phyloP scores from a whole-genome alignment of 2,113 vertebrate genomes.

The Callorhinus ursinus region DNA sequence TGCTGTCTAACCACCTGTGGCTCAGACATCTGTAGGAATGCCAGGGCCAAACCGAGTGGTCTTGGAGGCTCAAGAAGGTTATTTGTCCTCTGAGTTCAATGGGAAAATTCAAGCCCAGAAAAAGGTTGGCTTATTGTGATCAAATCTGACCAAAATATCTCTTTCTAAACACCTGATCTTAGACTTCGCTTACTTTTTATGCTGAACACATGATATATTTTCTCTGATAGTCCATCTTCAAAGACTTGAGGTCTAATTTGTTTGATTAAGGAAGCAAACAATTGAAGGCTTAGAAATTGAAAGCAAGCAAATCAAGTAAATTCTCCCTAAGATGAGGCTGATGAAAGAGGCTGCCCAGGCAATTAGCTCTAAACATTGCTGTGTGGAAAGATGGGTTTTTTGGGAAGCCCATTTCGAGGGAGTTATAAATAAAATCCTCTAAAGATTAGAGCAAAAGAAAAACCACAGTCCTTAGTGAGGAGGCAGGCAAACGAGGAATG shows the following conservation, averaged over 20 bases:
- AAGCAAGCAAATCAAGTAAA: slow-evolving; percentile 29
- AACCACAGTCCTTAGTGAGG: neutral
- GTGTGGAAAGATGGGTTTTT: neutral
- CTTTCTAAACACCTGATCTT: neutral
- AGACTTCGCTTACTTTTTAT: neutral
- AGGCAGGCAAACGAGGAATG: neutral
- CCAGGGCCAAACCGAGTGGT: neutral
- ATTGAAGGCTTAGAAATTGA: neutral
- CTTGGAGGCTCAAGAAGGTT: neutral
- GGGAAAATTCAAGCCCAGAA: neutral
- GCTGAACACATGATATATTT: neutral
- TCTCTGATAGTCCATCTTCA: neutral
- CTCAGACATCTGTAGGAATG: neutral
- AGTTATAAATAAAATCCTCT: slow-evolving; percentile 31
- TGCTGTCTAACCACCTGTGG: neutral
- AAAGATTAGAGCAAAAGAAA: neutral
- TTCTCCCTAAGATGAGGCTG: neutral
- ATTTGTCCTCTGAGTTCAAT: neutral
- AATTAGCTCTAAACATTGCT: neutral
- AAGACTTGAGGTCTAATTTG: slow-evolving; percentile 9
- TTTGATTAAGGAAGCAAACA: neutral
- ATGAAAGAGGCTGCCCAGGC: neutral
- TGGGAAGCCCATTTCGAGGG: neutral
- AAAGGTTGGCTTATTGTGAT: neutral
- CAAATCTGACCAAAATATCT: slow-evolving; percentile 2